A percentile compares a stretch with the other conserved stretches of the same genome.
phyloP scores from a whole-genome alignment of 2,888 invertebrate genomes.

The Bombylius major region DNA sequence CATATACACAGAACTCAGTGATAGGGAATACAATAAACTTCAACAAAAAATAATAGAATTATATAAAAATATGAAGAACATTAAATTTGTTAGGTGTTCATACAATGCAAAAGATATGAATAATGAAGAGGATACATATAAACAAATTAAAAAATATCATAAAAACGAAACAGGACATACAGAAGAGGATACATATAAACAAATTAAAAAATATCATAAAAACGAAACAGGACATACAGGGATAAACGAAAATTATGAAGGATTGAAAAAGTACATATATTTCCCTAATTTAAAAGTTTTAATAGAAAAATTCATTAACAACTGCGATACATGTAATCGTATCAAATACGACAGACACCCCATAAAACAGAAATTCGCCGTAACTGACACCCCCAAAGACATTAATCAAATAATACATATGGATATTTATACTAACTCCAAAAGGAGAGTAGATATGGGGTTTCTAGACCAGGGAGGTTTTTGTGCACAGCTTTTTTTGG shows the following conservation, averaged over 20 bases:
- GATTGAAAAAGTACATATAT: background rate
- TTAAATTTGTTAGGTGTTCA: background rate
- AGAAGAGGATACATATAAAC: background rate
- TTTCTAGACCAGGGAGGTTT: too few relatives aligned
- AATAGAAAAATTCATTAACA: constrained; percentile 1
- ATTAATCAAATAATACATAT: constrained; percentile 6
- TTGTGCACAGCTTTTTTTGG: too few relatives aligned
- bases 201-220: background rate
- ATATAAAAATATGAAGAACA: background rate
- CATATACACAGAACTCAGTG: background rate
- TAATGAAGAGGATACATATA: too few relatives aligned
- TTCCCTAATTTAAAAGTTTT: background rate
- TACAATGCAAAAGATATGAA: background rate
- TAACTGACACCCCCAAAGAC: background rate
- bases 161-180: too few relatives aligned
- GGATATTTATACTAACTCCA: background rate
- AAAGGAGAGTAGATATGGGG: too few relatives aligned
- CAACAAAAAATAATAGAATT: background rate
- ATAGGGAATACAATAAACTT: background rate
- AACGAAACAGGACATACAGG: background rate
- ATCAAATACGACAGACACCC: constrained; percentile 1
- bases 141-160: too few relatives aligned
- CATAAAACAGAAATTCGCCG: background rate
- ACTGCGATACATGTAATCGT: constrained; percentile 1
- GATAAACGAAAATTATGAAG: background rate